Percentiles rank a stretch among this genome's conserved stretches.
Evolutionary conservation across 1,140 invertebrate species (phyloP).

Genomic region (Xylocopa sonorina): DNA sequence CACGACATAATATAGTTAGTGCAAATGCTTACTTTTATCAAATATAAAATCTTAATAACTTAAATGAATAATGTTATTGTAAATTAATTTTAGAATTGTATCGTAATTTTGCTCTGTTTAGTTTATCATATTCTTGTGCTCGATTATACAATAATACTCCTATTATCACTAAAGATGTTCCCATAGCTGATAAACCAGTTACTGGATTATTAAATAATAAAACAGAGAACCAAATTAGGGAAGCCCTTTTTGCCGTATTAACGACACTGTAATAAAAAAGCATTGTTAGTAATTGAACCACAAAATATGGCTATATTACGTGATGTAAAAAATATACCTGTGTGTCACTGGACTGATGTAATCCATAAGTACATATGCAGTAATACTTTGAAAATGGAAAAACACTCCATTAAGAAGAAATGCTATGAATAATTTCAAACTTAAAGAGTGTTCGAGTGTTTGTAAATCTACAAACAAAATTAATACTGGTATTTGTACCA

Average conservation of each 20-base stretch:
- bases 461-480: constrained; percentile 87
- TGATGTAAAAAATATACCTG: constrained; percentile 83
- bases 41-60: constrained; percentile 37
- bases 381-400: constrained; percentile 94
- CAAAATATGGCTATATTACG: constrained; percentile 16
- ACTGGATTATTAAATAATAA: constrained; percentile 91
- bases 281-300: constrained; percentile 4
- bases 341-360: constrained; percentile 94
- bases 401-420: constrained; percentile 91
- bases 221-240: constrained; percentile 92
- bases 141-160: constrained; percentile 92
- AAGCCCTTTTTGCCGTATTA: constrained; percentile 92
- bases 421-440: constrained; percentile 83
- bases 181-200: constrained; percentile 89
- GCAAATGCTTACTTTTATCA: constrained; percentile 1
- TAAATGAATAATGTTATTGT: constrained; percentile 68
- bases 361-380: constrained; percentile 92
- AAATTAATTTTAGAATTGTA: constrained; percentile 78
- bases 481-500: constrained; percentile 90
- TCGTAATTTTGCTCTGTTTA: constrained; percentile 71
- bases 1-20: constrained; percentile 24
- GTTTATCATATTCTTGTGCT: constrained; percentile 84
- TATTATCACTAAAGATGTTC: constrained; percentile 88
- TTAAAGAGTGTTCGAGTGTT: constrained; percentile 81
- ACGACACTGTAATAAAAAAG: constrained; percentile 87